Evolutionary conservation across 2,113 vertebrate species (phyloP).

Genomic region (Smithornis capensis): DNA sequence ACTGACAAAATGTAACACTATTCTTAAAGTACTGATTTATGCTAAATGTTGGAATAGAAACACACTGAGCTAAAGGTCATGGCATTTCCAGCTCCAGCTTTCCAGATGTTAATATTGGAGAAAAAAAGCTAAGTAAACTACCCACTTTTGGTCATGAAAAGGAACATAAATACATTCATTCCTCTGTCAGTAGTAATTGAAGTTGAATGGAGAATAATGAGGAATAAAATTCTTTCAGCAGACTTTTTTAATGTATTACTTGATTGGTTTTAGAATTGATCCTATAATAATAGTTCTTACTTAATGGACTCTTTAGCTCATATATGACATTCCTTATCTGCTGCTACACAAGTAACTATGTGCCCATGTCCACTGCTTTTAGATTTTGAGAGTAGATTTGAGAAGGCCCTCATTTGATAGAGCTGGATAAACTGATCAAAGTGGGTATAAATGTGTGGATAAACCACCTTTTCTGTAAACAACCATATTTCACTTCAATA

Average conservation of each 20-base stretch:
- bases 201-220: neutral
- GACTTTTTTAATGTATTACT: neutral
- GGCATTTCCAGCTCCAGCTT: neutral
- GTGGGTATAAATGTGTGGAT: neutral
- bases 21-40: neutral
- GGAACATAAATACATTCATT: accelerated
- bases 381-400: neutral
- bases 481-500: neutral
- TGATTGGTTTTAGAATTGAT: neutral
- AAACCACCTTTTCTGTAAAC: neutral
- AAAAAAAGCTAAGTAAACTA: neutral
- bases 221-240: neutral
- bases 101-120: neutral
- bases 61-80: neutral
- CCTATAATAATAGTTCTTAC: neutral
- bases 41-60: neutral
- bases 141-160: neutral
- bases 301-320: neutral
- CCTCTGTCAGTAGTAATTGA: neutral
- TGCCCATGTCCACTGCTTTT: neutral
- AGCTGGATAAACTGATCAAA: neutral
- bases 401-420: neutral
- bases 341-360: neutral
- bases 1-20: neutral
- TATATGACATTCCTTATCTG: neutral